Base-by-base conservation (phyloP, 2,113 vertebrate species). In the Takifugu flavidus region DNA sequence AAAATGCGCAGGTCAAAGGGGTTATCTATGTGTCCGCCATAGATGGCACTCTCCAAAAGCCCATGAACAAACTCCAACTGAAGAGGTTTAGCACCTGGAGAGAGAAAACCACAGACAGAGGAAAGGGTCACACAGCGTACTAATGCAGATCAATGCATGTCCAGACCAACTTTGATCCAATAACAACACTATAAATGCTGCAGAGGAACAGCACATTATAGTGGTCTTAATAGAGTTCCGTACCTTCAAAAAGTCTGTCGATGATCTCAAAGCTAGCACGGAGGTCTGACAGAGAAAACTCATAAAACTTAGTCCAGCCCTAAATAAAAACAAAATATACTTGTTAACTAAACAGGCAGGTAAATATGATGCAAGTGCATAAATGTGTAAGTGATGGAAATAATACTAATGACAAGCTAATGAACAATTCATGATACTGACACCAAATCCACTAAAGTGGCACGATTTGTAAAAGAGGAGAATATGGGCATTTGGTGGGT, bases 271-370 rank as follows among this genome's bases (percentile, higher is more conserved):
- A 98, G 5, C 94, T 95, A 62, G 96, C 96, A 28, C 95, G 95
- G 47, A 98, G 93, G 84, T 98, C 97, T 13, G 96, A 95, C 73
- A 97, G 86, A 49, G 97, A 99, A 85, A 99, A 99, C 81, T 98
- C 96, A 65, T 98, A 98, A 88, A 99, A 99, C 65, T 98, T 96
- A n/a, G 96, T 98, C 96, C 97, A 98, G 43, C 96, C 96, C 97
- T 99, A 67, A 10, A 52, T 10, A 31, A 61, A 59, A 11, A 6
- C 29, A 10, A 8, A 39, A 39, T 4, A 3, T 39, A 39, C 8
- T 39, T 39, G 34, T 10, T 39, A 3, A 39, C 8, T 10, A 39
- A 39, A 39, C 34, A 39, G 34, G 34, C 34, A 39, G 29, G 7
- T 31, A 31, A 31, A 31, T 31, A 31, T 6, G 29, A 31, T 3